A percentile compares a stretch with the other conserved stretches of the same genome.
phyloP scores from a whole-genome alignment of 1,140 invertebrate species.

The Lineus longissimus region DNA sequence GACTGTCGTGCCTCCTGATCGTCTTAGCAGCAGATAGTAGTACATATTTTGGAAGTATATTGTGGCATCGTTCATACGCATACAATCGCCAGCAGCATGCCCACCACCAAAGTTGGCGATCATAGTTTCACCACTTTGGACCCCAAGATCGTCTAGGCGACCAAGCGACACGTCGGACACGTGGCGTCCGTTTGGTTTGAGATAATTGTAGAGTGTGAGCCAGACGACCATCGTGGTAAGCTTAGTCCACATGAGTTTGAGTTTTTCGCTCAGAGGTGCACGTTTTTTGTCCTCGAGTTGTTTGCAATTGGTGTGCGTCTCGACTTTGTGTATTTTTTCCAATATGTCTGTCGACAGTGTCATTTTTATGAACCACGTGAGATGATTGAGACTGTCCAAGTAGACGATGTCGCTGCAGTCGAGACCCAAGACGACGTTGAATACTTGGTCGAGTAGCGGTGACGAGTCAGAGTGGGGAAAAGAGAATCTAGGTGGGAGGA shows the following conservation, averaged over 20 bases:
- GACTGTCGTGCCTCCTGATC: neutral
- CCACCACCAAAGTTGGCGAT: neutral
- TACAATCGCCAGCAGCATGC: neutral
- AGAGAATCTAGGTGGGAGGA: neutral
- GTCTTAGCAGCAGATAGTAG: neutral
- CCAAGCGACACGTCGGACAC: neutral
- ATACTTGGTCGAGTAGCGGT: neutral
- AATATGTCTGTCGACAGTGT: neutral
- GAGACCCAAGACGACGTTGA: neutral
- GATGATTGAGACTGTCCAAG: neutral
- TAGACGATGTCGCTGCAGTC: neutral
- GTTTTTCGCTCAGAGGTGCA: neutral
- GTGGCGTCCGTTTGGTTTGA: neutral
- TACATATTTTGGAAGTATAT: neutral
- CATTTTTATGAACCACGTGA: neutral
- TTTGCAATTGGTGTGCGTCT: neutral
- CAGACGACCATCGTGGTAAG: conserved; percentile 1
- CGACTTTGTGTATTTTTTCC: neutral
- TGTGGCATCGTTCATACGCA: neutral
- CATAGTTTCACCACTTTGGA: neutral
- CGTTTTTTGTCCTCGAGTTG: neutral
- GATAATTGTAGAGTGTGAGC: neutral
- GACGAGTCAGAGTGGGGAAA: neutral
- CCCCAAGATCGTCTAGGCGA: neutral
- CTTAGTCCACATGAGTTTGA: conserved; percentile 2